Base-by-base conservation (phyloP, 1,140 invertebrate genomes). In the Chlorops oryzae region DNA sequence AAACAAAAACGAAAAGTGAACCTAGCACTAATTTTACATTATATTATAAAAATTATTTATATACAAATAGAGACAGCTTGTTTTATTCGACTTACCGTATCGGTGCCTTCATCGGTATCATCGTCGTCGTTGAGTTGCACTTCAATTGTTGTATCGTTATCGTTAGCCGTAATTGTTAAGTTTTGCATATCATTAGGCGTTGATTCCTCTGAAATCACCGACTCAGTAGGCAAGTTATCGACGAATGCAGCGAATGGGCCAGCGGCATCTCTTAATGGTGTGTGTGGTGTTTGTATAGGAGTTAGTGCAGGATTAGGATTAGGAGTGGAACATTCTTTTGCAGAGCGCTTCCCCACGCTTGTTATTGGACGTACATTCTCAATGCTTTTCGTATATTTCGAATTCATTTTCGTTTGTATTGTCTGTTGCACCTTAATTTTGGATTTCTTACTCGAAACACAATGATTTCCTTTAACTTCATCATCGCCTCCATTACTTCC, bases 131-230 rank as follows among this genome's bases (percentile, higher is more conserved):
- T 37, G 24, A 48, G 13, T 35, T 48, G 32, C 52, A 39, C 9
- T 52, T 46, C 37, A 54, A 61, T 44, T 47, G 42, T 24, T 53
- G 52, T 21, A 58, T 55, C 46, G n/a, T n/a, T n/a, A n/a, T n/a
- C n/a, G 35, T 25, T 45, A 2, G 53, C 54, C 1, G 61, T 41
- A 12, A 3, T 27, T 6, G 47, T 58, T 1, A 50, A 47, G 27
- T 54, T 56, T 13, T 58, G 51, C 51, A 65, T 54, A 27, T 70
- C 67, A 42, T 63, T 54, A 20, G 67, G 67, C 35, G 61, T 67
- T 18, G 67, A 70, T 56, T 70, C 67, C 25, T 67, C 67, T 7
- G 67, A 70, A 17, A 70, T 64, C 18, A 68, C 59, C 21, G 67
- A 70, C 18, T 64, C 67, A 7, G 67, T 63, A 17, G 63, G 63